A percentile compares a stretch with the other conserved stretches of the same genome.
Conservation (phyloP, 2,888 invertebrate genomes). For the Branchinecta sandiegonensis region DNA sequence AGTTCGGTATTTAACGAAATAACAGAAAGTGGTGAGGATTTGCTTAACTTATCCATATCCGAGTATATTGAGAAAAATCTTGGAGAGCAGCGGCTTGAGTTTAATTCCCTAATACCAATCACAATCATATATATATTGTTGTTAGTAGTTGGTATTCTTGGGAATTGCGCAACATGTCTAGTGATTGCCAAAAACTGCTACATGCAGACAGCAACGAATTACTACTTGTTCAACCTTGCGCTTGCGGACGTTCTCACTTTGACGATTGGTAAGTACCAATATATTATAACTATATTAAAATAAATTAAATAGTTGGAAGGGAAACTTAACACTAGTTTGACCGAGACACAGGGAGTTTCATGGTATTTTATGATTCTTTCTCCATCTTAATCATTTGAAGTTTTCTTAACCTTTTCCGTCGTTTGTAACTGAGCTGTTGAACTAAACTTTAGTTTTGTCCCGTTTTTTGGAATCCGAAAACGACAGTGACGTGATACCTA, state of each 20-base stretch:
- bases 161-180: constrained; percentile 61
- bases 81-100: constrained; percentile 2
- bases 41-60: neutral
- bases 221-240: constrained; percentile 75
- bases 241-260: constrained; percentile 52
- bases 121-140: constrained; percentile 51
- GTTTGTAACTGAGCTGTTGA: too few relatives aligned
- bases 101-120: constrained; percentile 41
- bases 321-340: too few relatives aligned
- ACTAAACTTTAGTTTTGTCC: too few relatives aligned
- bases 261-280: neutral
- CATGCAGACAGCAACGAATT: constrained; percentile 83
- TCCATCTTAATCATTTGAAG: too few relatives aligned
- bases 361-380: too few relatives aligned
- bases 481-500: too few relatives aligned
- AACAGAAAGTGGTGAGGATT: neutral
- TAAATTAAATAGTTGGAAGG: too few relatives aligned
- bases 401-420: too few relatives aligned
- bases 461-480: too few relatives aligned
- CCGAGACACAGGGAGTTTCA: too few relatives aligned
- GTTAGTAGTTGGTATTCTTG: constrained; percentile 57
- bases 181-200: constrained; percentile 59
- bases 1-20: neutral
- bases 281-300: too few relatives aligned
- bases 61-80: constrained; percentile 1